Evolutionary conservation across 2,113 vertebrate genomes (phyloP).

Genomic region (Macquaria ambigua): DNA sequence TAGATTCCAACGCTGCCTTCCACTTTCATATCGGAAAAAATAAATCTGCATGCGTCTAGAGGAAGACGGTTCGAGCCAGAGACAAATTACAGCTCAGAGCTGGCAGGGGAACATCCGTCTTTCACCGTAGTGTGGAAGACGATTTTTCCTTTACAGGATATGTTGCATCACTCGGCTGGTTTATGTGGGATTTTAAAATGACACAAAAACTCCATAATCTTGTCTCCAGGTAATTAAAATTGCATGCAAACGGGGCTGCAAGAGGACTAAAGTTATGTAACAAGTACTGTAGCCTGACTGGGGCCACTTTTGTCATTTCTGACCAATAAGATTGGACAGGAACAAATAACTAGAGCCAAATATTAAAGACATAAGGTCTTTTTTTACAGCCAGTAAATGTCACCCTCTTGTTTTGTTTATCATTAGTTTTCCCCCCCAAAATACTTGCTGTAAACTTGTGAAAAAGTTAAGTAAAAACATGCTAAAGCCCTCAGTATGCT

Average conservation of each 20-base stretch:
- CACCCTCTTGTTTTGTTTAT: neutral
- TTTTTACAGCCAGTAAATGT: neutral
- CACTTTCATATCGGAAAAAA: constrained; percentile 43
- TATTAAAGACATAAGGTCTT: neutral
- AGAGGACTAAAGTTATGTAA: constrained; percentile 20
- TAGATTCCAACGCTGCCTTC: constrained; percentile 9
- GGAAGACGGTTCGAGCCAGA: constrained; percentile 24
- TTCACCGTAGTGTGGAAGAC: constrained; percentile 14
- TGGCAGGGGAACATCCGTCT: constrained; percentile 20
- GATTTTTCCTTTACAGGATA: constrained; percentile 32
- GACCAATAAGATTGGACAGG: neutral
- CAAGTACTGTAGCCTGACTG: neutral
- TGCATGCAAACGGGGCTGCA: neutral
- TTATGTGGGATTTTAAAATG: constrained; percentile 24
- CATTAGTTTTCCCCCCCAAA: neutral
- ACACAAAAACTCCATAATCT: constrained; percentile 18
- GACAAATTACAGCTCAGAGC: constrained; percentile 34
- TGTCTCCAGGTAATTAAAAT: constrained; percentile 15
- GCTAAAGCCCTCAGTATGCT: neutral
- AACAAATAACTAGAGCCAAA: neutral
- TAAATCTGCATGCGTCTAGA: constrained; percentile 1
- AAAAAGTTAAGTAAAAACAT: neutral
- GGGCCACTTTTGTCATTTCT: neutral
- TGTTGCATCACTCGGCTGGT: constrained; percentile 24
- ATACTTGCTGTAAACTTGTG: neutral